These are phyloP conservation scores for Corapipo altera DNA, from an alignment of 2,113 vertebrate species.

Conservation along the genomic window DNA sequence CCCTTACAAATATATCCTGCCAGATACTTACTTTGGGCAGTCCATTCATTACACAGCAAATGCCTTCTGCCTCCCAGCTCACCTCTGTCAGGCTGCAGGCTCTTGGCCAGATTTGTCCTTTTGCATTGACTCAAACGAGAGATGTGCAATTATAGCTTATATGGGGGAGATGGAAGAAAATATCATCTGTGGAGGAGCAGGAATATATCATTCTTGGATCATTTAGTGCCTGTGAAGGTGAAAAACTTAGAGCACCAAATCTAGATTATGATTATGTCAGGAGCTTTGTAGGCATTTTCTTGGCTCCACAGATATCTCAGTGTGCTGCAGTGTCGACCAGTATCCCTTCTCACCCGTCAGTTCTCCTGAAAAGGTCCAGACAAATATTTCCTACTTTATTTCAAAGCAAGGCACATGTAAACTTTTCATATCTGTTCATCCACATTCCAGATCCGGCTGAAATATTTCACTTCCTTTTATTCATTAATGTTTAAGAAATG, in stretches of 20 bases:
- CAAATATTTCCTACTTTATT: constrained; percentile 11
- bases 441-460: background rate
- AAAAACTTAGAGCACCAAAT: background rate
- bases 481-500: constrained; percentile 19
- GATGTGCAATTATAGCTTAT: constrained; percentile 19
- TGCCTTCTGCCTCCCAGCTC: background rate
- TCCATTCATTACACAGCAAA: constrained; percentile 22
- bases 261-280: background rate
- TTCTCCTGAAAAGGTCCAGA: background rate
- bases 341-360: background rate
- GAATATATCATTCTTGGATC: constrained; percentile 19
- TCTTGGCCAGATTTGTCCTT: constrained; percentile 29
- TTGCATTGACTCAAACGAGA: background rate
- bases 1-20: background rate
- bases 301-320: background rate
- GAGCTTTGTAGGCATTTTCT: background rate
- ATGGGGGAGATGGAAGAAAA: constrained; percentile 39
- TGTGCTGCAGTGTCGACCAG: background rate
- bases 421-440: background rate
- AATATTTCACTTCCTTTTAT: constrained; percentile 37
- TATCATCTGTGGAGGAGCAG: constrained; percentile 28
- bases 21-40: constrained; percentile 8
- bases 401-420: constrained; percentile 19
- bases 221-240: constrained; percentile 34
- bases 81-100: constrained; percentile 12